A percentile compares a stretch with the other conserved stretches of the same genome.
phyloP scores from a whole-genome alignment of 2,797 vertebrate species.

The Pantherophis vulpinus region DNA sequence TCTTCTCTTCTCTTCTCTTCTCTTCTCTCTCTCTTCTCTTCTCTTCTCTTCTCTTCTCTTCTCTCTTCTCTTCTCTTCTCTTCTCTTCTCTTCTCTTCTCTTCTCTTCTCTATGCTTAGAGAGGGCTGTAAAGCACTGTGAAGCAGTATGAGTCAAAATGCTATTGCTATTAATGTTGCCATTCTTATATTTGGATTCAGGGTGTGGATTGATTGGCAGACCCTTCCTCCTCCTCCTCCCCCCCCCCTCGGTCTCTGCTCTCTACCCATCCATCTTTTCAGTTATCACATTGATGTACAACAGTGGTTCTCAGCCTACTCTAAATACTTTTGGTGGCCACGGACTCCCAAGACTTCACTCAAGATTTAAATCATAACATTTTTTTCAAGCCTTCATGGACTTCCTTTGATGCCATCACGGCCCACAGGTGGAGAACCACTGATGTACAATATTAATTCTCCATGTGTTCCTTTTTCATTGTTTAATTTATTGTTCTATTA shows the following conservation, averaged over 20 bases:
- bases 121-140: too few relatives aligned
- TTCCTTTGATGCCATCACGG: too few relatives aligned
- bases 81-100: too few relatives aligned
- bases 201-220: not conserved
- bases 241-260: too few relatives aligned
- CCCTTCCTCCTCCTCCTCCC: not conserved
- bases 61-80: too few relatives aligned
- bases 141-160: not conserved
- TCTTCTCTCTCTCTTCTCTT: too few relatives aligned
- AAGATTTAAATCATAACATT: not conserved
- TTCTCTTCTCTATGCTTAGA: too few relatives aligned
- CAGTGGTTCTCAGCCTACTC: not conserved
- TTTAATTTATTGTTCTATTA: not conserved
- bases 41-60: fast-evolving
- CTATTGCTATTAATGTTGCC: not conserved
- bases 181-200: not conserved
- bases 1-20: too few relatives aligned
- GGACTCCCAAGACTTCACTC: not conserved
- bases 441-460: not conserved
- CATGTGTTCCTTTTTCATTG: not conserved
- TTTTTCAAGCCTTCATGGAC: not conserved
- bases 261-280: not conserved
- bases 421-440: not conserved
- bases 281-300: not conserved
- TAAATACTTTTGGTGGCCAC: not conserved